Percentiles rank a stretch among this genome's conserved stretches.
These are phyloP conservation scores for Thymelicus acteon DNA, from an alignment of 2,888 invertebrate genomes.

Conservation along the genomic window DNA sequence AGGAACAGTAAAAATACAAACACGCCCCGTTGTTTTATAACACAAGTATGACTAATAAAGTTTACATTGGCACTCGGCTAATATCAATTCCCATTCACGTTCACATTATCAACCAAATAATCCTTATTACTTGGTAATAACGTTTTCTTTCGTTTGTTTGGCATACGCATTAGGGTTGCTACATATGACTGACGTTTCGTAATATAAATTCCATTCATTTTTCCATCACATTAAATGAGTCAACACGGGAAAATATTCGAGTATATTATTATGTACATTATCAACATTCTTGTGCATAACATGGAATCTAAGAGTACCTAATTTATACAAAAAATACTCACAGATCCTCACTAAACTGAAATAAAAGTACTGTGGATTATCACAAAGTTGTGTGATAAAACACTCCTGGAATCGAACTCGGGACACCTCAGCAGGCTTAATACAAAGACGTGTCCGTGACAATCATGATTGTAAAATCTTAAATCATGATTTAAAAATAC, in stretches of 20 bases:
- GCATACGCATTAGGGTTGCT: slow-evolving; percentile 3
- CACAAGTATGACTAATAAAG: slow-evolving; percentile 55
- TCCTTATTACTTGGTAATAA: slow-evolving; percentile 43
- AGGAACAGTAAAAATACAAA: slow-evolving; percentile 48
- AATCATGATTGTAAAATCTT: too few relatives aligned
- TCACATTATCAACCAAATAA: slow-evolving; percentile 34
- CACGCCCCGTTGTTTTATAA: slow-evolving; percentile 52
- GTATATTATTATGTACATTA: background rate
- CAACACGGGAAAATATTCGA: background rate
- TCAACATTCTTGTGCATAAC: too few relatives aligned
- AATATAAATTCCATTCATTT: slow-evolving; percentile 3
- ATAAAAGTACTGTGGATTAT: too few relatives aligned
- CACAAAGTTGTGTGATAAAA: too few relatives aligned
- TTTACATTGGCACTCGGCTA: slow-evolving; percentile 49
- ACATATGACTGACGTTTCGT: background rate
- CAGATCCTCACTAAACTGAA: too few relatives aligned
- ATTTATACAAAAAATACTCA: too few relatives aligned
- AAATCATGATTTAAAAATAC: too few relatives aligned
- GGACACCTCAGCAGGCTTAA: too few relatives aligned
- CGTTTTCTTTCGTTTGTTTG: slow-evolving; percentile 41
- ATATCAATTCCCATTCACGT: slow-evolving; percentile 46
- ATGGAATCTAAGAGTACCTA: too few relatives aligned
- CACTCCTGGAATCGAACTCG: too few relatives aligned
- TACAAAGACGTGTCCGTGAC: too few relatives aligned
- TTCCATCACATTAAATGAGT: background rate